These are phyloP conservation scores for Actinia tenebrosa DNA, from an alignment of 64 coral and sea anemone genomes.

Conservation along the genomic window DNA sequence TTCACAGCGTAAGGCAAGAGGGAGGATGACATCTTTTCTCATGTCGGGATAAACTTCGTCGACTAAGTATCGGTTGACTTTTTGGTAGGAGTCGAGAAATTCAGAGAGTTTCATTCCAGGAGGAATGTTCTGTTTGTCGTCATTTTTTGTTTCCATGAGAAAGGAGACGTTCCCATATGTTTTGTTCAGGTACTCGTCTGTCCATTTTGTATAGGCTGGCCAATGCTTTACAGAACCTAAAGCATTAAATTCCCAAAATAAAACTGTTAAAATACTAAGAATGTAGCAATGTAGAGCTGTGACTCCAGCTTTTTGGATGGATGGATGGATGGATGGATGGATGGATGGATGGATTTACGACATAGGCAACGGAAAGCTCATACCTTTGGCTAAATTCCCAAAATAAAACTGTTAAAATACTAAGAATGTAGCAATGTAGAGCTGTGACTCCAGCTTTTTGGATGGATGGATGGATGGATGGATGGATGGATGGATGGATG, in stretches of 20 bases:
- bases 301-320: too few relatives aligned
- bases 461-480: too few relatives aligned
- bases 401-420: background rate
- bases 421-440: background rate
- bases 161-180: slow-evolving; percentile 65
- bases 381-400: background rate
- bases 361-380: too few relatives aligned
- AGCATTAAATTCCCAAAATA: background rate
- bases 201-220: slow-evolving; percentile 93
- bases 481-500: too few relatives aligned
- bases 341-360: too few relatives aligned
- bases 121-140: slow-evolving; percentile 89
- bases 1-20: slow-evolving; percentile 86
- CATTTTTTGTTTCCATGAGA: slow-evolving; percentile 94
- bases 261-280: background rate
- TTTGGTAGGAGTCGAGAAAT: slow-evolving; percentile 70
- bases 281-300: background rate
- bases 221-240: slow-evolving; percentile 84
- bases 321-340: too few relatives aligned
- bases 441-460: too few relatives aligned
- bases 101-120: slow-evolving; percentile 42
- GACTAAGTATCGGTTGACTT: slow-evolving; percentile 71
- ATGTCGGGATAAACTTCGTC: slow-evolving; percentile 92
- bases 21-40: slow-evolving; percentile 78
- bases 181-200: slow-evolving; percentile 76